Evolutionary conservation across 2,113 vertebrate genomes (phyloP).

Genomic region (Tiliqua scincoides): DNA sequence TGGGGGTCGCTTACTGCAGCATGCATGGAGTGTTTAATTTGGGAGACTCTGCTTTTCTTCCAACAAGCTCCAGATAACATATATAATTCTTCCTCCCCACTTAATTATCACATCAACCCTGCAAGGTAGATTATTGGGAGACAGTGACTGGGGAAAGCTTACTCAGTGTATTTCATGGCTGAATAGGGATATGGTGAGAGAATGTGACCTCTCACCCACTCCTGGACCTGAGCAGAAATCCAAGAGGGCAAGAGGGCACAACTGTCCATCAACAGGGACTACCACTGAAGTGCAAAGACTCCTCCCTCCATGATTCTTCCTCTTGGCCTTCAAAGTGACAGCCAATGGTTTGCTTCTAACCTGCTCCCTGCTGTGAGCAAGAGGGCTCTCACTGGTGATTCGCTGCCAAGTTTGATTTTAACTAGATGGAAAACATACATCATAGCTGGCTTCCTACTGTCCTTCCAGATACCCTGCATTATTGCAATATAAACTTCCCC

Average conservation of each 20-base stretch:
- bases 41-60: no score
- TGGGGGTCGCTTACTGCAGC: no score
- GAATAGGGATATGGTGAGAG: no score
- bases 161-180: no score
- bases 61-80: no score
- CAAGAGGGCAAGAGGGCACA: no score
- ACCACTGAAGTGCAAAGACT: neutral
- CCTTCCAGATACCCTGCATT: neutral
- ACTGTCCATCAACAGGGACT: neutral
- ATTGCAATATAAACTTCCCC: neutral
- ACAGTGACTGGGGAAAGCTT: no score
- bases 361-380: neutral
- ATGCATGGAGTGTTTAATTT: no score
- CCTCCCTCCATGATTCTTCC: neutral
- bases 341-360: neutral
- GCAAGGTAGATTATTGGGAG: no score
- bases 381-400: no score
- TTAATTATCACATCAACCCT: no score
- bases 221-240: neutral
- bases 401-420: conserved; percentile 16
- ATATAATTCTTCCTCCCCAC: no score
- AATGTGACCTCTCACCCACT: neutral
- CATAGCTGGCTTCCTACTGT: neutral
- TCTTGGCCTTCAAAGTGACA: neutral
- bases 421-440: neutral